Conservation (phyloP, 2,888 invertebrate species). For the Alloplasta piceator region DNA sequence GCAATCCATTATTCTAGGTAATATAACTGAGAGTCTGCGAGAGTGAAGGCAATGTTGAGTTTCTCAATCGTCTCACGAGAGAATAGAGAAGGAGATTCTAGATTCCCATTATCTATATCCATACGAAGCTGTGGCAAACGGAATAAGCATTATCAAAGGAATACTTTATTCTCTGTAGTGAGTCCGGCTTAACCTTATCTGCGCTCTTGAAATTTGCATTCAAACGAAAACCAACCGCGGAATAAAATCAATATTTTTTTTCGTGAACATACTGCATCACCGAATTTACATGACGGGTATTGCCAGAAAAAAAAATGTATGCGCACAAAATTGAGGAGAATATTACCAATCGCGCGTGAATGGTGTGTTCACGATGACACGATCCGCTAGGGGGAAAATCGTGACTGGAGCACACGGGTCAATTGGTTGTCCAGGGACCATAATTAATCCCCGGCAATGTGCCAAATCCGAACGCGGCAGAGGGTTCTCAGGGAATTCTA, state of each 20-base stretch:
- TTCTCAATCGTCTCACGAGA: not conserved
- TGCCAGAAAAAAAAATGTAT: constrained; percentile 24
- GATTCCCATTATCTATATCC: not conserved
- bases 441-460: constrained; percentile 67
- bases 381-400: constrained; percentile 42
- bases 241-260: not conserved
- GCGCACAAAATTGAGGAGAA: constrained; percentile 38
- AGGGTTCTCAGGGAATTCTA: too few relatives aligned
- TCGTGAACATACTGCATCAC: not conserved
- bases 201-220: not conserved
- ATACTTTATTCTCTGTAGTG: not conserved
- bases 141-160: not conserved
- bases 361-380: not conserved
- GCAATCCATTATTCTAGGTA: not conserved
- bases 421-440: constrained; percentile 61
- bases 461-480: constrained; percentile 54
- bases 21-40: not conserved
- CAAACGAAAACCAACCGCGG: not conserved
- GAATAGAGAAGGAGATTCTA: not conserved
- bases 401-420: constrained; percentile 54
- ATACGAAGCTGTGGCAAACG: not conserved
- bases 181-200: not conserved
- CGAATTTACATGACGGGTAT: not conserved
- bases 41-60: not conserved
- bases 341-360: constrained; percentile 26